phyloP scores from a whole-genome alignment of 2,888 invertebrate species.

The Cheilosia pagana region DNA sequence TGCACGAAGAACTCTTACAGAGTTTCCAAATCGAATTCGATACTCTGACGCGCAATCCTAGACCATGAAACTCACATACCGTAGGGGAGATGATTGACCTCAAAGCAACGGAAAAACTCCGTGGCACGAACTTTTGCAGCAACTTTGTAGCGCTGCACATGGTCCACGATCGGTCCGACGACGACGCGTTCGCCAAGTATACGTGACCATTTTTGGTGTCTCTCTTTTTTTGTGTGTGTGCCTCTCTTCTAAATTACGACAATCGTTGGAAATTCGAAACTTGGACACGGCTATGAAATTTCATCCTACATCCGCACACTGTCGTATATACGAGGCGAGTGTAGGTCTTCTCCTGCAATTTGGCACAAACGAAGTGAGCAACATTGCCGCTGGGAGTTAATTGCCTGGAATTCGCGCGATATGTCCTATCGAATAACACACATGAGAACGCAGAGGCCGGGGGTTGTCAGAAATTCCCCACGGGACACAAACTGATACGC shows the following conservation, averaged over 20 bases:
- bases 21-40: constrained; percentile 52
- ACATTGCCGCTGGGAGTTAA: constrained; percentile 62
- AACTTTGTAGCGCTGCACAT: constrained; percentile 45
- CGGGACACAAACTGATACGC: constrained; percentile 40
- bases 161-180: constrained; percentile 35
- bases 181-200: constrained; percentile 5
- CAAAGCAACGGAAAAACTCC: constrained; percentile 9
- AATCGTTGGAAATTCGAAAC: constrained; percentile 56
- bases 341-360: constrained; percentile 43
- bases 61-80: constrained; percentile 25
- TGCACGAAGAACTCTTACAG: background rate
- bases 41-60: constrained; percentile 34
- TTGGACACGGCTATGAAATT: constrained; percentile 64
- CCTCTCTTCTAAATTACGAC: constrained; percentile 46
- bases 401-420: constrained; percentile 67
- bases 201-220: constrained; percentile 60
- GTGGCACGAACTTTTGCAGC: constrained; percentile 40
- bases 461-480: background rate
- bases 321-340: background rate
- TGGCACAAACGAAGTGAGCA: constrained; percentile 11
- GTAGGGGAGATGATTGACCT: constrained; percentile 26
- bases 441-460: constrained; percentile 4
- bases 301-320: constrained; percentile 25
- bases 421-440: constrained; percentile 60
- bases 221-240: background rate